Conservation (phyloP, 2,888 invertebrate species). For the Orthonychiurus folsomi region DNA sequence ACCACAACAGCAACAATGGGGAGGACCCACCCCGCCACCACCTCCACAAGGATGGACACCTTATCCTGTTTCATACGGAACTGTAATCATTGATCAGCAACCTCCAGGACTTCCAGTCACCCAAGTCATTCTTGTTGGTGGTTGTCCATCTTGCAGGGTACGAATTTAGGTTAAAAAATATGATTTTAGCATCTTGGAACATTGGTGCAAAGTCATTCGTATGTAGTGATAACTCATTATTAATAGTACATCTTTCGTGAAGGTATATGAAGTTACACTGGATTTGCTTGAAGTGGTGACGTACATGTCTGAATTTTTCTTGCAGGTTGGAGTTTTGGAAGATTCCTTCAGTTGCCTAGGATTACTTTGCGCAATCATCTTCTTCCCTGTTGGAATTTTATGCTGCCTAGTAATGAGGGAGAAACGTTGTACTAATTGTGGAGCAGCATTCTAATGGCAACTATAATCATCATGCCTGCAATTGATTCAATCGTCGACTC, state of each 20-base stretch:
- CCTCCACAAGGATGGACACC: conserved; percentile 5
- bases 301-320: not conserved
- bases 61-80: conserved; percentile 23
- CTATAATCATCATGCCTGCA: not conserved
- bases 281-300: not conserved
- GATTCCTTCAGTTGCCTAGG: conserved; percentile 80
- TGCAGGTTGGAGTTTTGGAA: conserved; percentile 70
- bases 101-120: conserved; percentile 54
- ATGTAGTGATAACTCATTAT: conserved; percentile 3
- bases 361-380: conserved; percentile 70
- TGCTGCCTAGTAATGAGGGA: conserved; percentile 78
- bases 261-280: not conserved
- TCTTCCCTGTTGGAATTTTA: conserved; percentile 77
- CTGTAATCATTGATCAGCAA: conserved; percentile 28
- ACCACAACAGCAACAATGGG: conserved; percentile 4
- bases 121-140: conserved; percentile 73
- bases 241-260: too few species aligned
- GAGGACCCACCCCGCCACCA: not conserved
- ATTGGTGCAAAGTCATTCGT: conserved; percentile 5
- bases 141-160: conserved; percentile 77
- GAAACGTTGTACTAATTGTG: conserved; percentile 77
- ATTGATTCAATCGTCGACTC: too few species aligned
- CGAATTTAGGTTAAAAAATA: conserved; percentile 35
- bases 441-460: conserved; percentile 51
- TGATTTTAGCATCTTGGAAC: too few species aligned